Evolutionary conservation across 2,797 vertebrate species (phyloP).

Genomic region (Nothura maculosa): DNA sequence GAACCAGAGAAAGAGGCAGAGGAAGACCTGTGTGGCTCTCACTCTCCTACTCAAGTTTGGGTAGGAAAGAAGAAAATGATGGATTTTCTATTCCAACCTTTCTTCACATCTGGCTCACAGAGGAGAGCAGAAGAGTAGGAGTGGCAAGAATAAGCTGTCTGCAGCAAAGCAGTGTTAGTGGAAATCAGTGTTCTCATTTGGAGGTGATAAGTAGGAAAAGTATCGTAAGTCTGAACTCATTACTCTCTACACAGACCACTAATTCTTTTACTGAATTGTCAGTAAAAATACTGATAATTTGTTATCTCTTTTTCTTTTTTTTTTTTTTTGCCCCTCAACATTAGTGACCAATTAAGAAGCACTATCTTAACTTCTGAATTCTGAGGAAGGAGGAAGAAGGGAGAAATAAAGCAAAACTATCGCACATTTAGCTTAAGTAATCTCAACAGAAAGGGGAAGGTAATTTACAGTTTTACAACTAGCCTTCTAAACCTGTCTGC

Average conservation of each 20-base stretch:
- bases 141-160: not conserved
- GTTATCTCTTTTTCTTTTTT: not conserved
- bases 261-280: not conserved
- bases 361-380: not conserved
- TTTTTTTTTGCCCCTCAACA: not conserved
- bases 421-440: not conserved
- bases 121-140: not conserved
- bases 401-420: not conserved
- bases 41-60: not conserved
- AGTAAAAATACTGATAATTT: not conserved
- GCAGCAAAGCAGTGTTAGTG: not conserved
- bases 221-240: not conserved
- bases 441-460: not conserved
- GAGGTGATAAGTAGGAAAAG: not conserved
- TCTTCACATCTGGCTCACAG: not conserved
- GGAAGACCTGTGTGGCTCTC: not conserved
- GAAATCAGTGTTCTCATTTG: not conserved
- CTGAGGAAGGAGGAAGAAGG: not conserved
- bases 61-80: not conserved
- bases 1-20: not conserved
- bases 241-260: fast-evolving
- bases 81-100: not conserved
- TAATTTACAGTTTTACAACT: not conserved
- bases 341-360: not conserved
- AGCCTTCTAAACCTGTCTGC: not conserved